Evolutionary conservation across 2,888 invertebrate species (phyloP).

Genomic region (Acanthosepion esculentum): DNA sequence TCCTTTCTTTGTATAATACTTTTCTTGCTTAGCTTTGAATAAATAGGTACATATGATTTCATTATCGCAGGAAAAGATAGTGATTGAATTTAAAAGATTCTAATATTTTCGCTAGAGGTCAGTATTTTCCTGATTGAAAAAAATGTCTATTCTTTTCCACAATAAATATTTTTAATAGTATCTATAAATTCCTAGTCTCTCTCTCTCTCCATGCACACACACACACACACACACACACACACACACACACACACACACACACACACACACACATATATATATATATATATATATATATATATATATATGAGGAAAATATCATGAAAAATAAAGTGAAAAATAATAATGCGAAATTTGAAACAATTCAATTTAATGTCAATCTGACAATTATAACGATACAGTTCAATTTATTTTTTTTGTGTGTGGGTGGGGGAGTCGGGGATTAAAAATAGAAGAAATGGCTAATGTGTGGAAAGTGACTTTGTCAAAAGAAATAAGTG

Average conservation of each 20-base stretch:
- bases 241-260: neutral
- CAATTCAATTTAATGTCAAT: neutral
- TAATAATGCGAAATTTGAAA: neutral
- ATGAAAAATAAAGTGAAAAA: neutral
- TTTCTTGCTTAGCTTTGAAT: neutral
- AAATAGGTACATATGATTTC: neutral
- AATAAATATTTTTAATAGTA: neutral
- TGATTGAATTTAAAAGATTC: neutral
- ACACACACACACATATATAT: neutral
- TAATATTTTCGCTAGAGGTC: neutral
- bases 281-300: neutral
- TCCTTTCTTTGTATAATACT: neutral
- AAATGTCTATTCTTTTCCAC: neutral
- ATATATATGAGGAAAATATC: neutral
- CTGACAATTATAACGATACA: neutral
- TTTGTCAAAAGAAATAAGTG: no score
- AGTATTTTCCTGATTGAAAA: neutral
- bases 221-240: neutral
- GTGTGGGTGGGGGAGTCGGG: no score
- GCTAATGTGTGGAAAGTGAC: no score
- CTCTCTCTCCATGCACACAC: no score
- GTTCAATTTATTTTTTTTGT: neutral
- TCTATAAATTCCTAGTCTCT: neutral
- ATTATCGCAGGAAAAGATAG: neutral
- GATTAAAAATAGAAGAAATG: no score